Base-by-base conservation (phyloP, 2,797 vertebrate species). In the Schizopygopsis malacanthus region DNA sequence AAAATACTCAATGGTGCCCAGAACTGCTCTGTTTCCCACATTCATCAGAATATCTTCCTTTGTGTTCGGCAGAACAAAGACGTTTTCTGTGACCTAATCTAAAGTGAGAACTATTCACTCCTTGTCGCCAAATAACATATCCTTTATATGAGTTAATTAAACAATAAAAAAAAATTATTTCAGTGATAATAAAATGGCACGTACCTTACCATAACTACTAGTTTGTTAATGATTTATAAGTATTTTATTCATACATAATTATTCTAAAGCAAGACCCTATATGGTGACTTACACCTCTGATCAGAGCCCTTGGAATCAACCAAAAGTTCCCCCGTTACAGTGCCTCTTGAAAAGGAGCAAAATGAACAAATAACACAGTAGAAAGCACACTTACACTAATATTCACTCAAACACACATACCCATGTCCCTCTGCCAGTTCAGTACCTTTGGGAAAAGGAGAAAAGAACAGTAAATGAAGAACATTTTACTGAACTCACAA, bases 401-500 rank as follows among this genome's bases (percentile, higher is more conserved):
- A 83, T 43, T 37, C 61, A 52, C 77, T 82, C 43, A 81, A 33
- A 72, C 43, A 79, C 78, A 69, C 72, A 84, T 39, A 28, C 76
- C 65, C 65, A 47, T 43, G 79, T 63, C 3, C 33, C 45, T 16
- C 9, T 9, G 18, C 13, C 13, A 45, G 9, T 37, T 69, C 71
- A 76, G 59, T 39, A 13, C 85, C 70, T 45, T n/a, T 18, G 77
- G 67, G 54, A 41, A 45, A 77, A 45, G 52, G 2, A 25, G 37
- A 77, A 67, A 50, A 65, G 54, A 81, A 82, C 72, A 82, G 61
- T n/a, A 76, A 82, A 81, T 82, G 63, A 63, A 81, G 61, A 63
- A 76, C 50, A 81, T 82, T 71, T 85, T 45, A 75, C 79, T 70
- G n/a, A 82, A 52, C 65, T 85, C 83, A 85, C 83, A 72, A 59